Evolutionary conservation across 2,797 vertebrate genomes (phyloP), one percentile per base, ranked within the genome.

Genomic region (Anisognathus igniventris): DNA sequence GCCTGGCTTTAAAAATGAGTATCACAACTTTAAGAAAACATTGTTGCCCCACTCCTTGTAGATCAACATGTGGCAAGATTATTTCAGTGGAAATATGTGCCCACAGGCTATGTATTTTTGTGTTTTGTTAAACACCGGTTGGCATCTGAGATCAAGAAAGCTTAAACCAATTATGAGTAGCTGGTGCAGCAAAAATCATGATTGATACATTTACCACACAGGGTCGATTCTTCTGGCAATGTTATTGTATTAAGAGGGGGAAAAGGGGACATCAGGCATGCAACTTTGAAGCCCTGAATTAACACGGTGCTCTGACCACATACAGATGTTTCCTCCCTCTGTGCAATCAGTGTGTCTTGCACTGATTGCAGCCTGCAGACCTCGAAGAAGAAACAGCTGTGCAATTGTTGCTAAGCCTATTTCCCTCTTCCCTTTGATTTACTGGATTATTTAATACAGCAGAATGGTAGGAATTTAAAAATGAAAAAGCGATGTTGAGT

Each of bases 121-220:
- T 94, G 60, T 71, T 95, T 94, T 96, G 44, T 87, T 87, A 91
- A 95, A 94, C 79, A 37, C 22, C 5, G 42, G 31, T 88, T 92
- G 85, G 47, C 90, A 75, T 96, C 81, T 92, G 86, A 95, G 72
- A 94, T 83, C 64, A 58, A 71, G 35, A 82, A 94, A 57, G 51
- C 73, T 96, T 97, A 96, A 86, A 86, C 51, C 84, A 96, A 90
- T 95, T 97, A 94, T 92, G 79, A 96, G 67, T 74, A 93, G 92
- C 94, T 96, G 87, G 86, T 75, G 81, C 71, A 94, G 91, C 84
- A 90, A 42, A 91, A 91, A 95, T 91, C 31, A 80, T 76, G 88
- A 96, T 73, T 95, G 73, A 93, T 97, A 92, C 58, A 10, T 94
- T 95, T 95, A 83, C 53, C 89, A n/a, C 85, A 42, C 57, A 71